Evolutionary conservation across 2,113 vertebrate species (phyloP), one percentile per base, ranked within the genome.

Genomic region (Pelusios castaneus): DNA sequence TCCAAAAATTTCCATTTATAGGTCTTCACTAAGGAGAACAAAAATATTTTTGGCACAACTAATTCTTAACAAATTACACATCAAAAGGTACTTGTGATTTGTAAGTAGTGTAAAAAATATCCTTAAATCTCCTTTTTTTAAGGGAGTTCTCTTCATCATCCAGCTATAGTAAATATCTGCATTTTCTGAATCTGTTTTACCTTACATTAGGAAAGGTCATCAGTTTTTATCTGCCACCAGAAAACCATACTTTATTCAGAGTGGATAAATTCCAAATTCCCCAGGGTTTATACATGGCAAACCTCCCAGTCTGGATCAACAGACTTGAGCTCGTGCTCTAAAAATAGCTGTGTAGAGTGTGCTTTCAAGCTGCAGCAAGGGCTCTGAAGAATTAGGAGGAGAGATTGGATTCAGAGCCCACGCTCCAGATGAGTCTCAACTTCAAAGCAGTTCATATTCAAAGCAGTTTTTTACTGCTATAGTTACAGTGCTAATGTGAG

Each of bases 141-240:
- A 24, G 11, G 12, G 6, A 70, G 22, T 5, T 80, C 10, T 27
- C 13, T 67, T 0, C 76, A 41, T 87, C 84, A 22, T 45, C 5
- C 21, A 79, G n/a, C 27, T 54, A 41, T 54, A 58, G 4, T 22
- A 25, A 76, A 2, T 25, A n/a, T 29, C 17, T 73, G n/a, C 29
- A 22, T 41, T 38, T 54, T n/a, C 29, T 60, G 58, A 60, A 60
- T 84, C 8, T 75, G 6, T 87, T 16, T 52, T 17, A 16, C 16
- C 16, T 52, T 21, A 67, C 7, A 1, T 29, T 8, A 0, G 2
- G 5, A 85, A 67, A 21, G 22, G n/a, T 8, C 47, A 7, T 17
- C 25, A 54, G 5, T 11, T 58, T 54, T 54, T n/a, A n/a, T n/a
- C n/a, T n/a, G n/a, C n/a, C 7, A 0, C 8, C 67, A n/a, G 13